Percentiles rank a stretch among this genome's conserved stretches.
These are phyloP conservation scores for Eupithecia inturbata DNA, from an alignment of 2,888 invertebrate genomes.

Conservation along the genomic window DNA sequence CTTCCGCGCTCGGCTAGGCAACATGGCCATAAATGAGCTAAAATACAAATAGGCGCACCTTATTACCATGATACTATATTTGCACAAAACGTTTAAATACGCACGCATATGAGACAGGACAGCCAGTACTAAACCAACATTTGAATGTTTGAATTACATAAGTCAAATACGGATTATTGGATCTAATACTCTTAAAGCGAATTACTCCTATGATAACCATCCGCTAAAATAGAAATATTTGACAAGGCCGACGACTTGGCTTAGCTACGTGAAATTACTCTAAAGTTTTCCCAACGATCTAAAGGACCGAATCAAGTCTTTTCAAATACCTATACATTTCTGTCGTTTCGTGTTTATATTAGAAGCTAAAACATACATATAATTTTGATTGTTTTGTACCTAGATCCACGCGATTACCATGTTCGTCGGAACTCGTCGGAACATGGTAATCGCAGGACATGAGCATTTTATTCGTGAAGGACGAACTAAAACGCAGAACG, in stretches of 20 bases:
- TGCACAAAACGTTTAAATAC: constrained; percentile 56
- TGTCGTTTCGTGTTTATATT: neutral
- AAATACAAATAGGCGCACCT: constrained; percentile 71
- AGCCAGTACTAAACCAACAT: constrained; percentile 63
- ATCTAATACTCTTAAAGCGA: constrained; percentile 55
- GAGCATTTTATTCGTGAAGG: constrained; percentile 69
- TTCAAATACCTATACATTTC: neutral
- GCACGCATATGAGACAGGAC: constrained; percentile 52
- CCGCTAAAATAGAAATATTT: constrained; percentile 49
- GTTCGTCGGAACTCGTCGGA: constrained; percentile 51
- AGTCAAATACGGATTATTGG: constrained; percentile 71
- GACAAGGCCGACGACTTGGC: constrained; percentile 19
- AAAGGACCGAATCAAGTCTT: neutral
- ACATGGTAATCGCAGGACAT: constrained; percentile 63
- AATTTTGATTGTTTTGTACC: constrained; percentile 46
- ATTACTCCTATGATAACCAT: constrained; percentile 57
- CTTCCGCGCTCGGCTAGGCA: constrained; percentile 65
- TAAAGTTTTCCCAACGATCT: neutral
- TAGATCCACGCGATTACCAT: constrained; percentile 47
- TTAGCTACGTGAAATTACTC: constrained; percentile 11
- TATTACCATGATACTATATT: constrained; percentile 60
- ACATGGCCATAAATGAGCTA: constrained; percentile 64
- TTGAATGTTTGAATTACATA: constrained; percentile 67
- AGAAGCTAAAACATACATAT: neutral
- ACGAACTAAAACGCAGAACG: constrained; percentile 66